phyloP scores from a whole-genome alignment of 2,888 invertebrate species.

The Megamerina dolium region DNA sequence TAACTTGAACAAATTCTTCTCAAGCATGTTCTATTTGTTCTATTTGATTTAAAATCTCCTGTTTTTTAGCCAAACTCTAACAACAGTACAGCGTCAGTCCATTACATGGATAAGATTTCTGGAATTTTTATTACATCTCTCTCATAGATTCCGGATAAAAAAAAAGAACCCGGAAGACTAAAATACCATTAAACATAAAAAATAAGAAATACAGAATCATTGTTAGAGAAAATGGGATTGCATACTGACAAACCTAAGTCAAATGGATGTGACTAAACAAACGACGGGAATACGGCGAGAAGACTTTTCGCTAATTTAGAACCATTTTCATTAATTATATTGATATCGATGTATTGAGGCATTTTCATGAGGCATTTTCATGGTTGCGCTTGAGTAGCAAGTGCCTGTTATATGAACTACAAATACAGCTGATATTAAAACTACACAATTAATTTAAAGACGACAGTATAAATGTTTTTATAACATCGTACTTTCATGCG shows the following conservation, averaged over 20 bases:
- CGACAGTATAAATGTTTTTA: no score
- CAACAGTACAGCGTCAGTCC: constrained; percentile 12
- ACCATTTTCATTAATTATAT: not conserved
- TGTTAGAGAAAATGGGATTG: constrained; percentile 13
- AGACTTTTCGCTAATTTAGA: not conserved
- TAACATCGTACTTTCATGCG: not conserved
- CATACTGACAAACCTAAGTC: constrained; percentile 13
- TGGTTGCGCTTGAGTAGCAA: no score
- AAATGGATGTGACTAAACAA: constrained; percentile 10
- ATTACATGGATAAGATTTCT: constrained; percentile 13
- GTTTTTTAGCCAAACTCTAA: no score
- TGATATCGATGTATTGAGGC: not conserved
- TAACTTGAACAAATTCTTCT: no score
- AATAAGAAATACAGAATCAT: constrained; percentile 9
- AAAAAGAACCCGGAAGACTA: constrained; percentile 6
- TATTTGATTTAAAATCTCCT: no score
- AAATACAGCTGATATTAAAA: no score
- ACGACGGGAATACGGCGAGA: constrained; percentile 10
- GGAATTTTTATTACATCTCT: constrained; percentile 15
- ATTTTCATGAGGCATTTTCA: not conserved
- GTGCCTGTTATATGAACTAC: no score
- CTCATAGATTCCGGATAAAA: constrained; percentile 4
- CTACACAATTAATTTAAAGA: no score
- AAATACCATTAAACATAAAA: not conserved
- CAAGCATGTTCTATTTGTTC: no score